These are phyloP conservation scores for Brachyalestes nurse DNA, from an alignment of 2,797 vertebrate species.

Conservation along the genomic window DNA sequence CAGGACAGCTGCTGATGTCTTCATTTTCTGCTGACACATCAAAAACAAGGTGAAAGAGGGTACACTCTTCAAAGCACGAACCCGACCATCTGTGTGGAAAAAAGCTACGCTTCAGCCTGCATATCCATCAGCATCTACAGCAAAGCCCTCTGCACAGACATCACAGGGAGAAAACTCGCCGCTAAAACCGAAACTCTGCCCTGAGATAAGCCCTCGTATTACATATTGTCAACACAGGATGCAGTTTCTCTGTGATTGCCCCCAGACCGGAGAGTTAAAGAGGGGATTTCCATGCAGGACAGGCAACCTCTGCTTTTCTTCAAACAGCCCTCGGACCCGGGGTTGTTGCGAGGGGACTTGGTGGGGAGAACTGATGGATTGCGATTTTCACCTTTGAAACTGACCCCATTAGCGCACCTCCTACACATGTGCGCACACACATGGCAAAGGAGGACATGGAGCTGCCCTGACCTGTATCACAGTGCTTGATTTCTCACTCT, in stretches of 20 bases:
- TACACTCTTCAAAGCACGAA: constrained; percentile 42
- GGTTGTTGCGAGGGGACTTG: constrained; percentile 28
- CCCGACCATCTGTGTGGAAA: constrained; percentile 62
- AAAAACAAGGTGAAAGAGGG: constrained; percentile 38
- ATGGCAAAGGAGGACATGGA: constrained; percentile 29
- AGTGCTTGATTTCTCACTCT: constrained; percentile 31
- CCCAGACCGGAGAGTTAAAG: constrained; percentile 67
- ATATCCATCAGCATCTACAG: constrained; percentile 73
- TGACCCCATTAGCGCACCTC: constrained; percentile 75
- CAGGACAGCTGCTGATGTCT: constrained; percentile 23
- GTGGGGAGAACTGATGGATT: constrained; percentile 73
- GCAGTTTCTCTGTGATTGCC: constrained; percentile 68
- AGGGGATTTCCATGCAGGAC: constrained; percentile 65
- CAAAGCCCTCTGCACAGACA: constrained; percentile 66
- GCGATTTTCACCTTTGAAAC: constrained; percentile 71
- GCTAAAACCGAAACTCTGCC: constrained; percentile 60
- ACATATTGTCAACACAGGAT: constrained; percentile 78
- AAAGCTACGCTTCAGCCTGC: constrained; percentile 63
- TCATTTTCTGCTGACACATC: constrained; percentile 45
- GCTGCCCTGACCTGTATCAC: constrained; percentile 35
- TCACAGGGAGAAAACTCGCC: constrained; percentile 65
- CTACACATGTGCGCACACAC: constrained; percentile 48
- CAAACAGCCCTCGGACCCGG: constrained; percentile 63
- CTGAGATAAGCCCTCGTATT: constrained; percentile 72
- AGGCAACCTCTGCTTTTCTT: constrained; percentile 75